Conservation (phyloP, 2,797 vertebrate species). For the Hemitrygon akajei region DNA sequence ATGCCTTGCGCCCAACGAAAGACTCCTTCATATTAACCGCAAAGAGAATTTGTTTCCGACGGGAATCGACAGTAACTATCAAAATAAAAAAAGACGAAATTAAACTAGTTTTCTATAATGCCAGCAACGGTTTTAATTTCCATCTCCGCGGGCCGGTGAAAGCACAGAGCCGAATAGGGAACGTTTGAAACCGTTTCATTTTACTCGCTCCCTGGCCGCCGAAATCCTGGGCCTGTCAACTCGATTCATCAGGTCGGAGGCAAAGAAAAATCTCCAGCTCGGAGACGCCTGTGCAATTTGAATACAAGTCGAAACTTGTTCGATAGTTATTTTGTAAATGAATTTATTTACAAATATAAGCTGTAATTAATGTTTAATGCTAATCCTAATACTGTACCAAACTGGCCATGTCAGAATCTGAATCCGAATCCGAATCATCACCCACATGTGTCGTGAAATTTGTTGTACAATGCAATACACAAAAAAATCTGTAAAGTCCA, state of each 20-base stretch:
- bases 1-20: neutral
- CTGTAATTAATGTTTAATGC: neutral
- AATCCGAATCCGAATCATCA: too few species aligned
- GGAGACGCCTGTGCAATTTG: neutral
- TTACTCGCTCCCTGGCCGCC: too few species aligned
- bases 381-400: neutral
- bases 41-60: too few species aligned
- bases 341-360: neutral
- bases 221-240: too few species aligned
- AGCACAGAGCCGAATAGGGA: too few species aligned
- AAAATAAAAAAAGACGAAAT: too few species aligned
- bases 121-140: neutral
- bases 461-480: too few species aligned
- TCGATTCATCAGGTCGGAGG: too few species aligned
- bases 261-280: neutral
- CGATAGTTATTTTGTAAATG: neutral
- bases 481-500: too few species aligned
- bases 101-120: neutral
- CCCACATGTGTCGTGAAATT: too few species aligned
- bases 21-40: neutral
- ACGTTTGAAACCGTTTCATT: neutral
- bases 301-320: neutral
- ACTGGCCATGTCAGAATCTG: too few species aligned
- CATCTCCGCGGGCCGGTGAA: neutral
- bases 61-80: neutral